Base-by-base conservation (phyloP, 2,888 invertebrate species). In the Eueremaeus valkanovi region DNA sequence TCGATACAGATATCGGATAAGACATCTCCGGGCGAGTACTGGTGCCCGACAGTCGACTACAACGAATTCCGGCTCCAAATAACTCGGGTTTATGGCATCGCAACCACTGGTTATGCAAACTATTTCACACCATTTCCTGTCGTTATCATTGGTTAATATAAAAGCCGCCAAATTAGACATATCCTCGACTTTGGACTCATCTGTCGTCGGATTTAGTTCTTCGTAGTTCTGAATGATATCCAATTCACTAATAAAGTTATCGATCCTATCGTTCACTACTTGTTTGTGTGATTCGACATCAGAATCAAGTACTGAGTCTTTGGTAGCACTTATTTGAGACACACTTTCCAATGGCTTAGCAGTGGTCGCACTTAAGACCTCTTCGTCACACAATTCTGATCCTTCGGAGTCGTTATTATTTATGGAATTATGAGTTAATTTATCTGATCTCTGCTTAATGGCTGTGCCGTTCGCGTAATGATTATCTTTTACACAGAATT, bases 51-150 rank as follows among this genome's bases (percentile, higher is more conserved):
- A 63, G 63, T 63, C 63, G n/a, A 63, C 63, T 5, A 63, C 31
- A 63, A 63, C 63, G 21, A 31, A 63, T 21, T 63, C 63, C 13
- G 63, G 63, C n/a, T 63, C n/a, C 33, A 63, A 21, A 63, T 63
- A 9, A 3, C 11, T 31, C 2, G 31, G 1, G 29, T 33, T n/a
- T 8, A 63, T 63, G 13, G 16, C 18, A 63, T n/a, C 63, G 5
- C 31, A 63, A 31, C 63, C 63, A 21, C 31, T 63, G 18, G 63
- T 63, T 31, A 63, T 63, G 63, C 63, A 63, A 18, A 63, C 16
- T 9, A 33, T 33, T n/a, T 63, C 63, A 63, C 31, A 63, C 63
- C 63, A 63, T 2, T 63, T 33, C 2, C 9, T 63, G 5, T 6
- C 31, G 18, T 33, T 5, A 31, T 63, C 63, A 63, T 63, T 33